Evolutionary conservation across 1,140 invertebrate genomes (phyloP).

Genomic region (Ips nitidus): DNA sequence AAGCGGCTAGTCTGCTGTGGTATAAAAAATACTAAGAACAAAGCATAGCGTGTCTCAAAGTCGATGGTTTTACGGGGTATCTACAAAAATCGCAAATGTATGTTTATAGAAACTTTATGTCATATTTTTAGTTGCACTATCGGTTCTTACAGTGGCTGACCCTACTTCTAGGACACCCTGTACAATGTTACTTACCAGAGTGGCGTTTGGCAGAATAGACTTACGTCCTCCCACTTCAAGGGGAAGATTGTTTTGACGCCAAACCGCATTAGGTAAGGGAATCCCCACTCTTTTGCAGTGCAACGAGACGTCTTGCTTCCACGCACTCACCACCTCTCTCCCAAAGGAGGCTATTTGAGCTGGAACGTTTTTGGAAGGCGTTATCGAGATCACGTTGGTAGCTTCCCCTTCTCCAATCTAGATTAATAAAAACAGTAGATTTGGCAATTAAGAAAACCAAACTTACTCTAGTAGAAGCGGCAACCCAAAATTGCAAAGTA

Average conservation of each 20-base stretch:
- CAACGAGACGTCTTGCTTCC: constrained; percentile 80
- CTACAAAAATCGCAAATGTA: too few relatives aligned
- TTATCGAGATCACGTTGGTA: constrained; percentile 72
- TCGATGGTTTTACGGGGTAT: too few relatives aligned
- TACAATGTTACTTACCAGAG: constrained; percentile 54
- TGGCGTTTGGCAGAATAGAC: constrained; percentile 63
- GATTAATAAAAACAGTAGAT: constrained; percentile 25
- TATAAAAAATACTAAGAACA: too few relatives aligned
- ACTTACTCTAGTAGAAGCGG: constrained; percentile 67
- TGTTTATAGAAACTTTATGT: too few relatives aligned
- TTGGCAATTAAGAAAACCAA: neutral
- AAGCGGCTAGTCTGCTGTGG: too few relatives aligned
- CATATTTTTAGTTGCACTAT: too few relatives aligned
- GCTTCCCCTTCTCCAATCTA: constrained; percentile 77
- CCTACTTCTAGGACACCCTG: neutral
- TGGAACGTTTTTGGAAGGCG: constrained; percentile 77
- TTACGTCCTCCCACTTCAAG: constrained; percentile 69
- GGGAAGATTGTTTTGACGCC: constrained; percentile 71
- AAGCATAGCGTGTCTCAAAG: too few relatives aligned
- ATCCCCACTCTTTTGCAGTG: constrained; percentile 80
- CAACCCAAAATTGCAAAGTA: constrained; percentile 79
- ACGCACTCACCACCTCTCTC: constrained; percentile 72
- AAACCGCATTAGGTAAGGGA: constrained; percentile 70
- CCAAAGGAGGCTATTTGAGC: constrained; percentile 82
- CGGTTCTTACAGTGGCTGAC: neutral